Conservation (phyloP, 2,888 invertebrate genomes). For the Drosophila basisetae region DNA sequence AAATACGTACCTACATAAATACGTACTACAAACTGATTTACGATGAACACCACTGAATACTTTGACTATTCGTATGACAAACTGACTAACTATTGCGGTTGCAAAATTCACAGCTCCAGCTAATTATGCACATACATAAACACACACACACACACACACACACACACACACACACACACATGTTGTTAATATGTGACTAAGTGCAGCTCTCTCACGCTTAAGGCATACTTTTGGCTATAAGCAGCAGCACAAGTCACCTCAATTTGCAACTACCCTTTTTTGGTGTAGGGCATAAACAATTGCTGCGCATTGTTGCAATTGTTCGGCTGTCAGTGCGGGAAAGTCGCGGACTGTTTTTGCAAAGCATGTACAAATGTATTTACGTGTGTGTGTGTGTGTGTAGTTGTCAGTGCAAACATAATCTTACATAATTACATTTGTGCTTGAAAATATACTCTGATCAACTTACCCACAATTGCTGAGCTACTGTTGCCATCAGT, state of each 20-base stretch:
- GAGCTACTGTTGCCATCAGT: constrained; percentile 55
- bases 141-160: neutral
- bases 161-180: neutral
- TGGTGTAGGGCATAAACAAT: constrained; percentile 58
- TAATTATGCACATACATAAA: constrained; percentile 42
- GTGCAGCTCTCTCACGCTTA: constrained; percentile 20
- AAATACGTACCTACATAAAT: constrained; percentile 8
- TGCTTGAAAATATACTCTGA: constrained; percentile 4
- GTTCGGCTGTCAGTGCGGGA: constrained; percentile 38
- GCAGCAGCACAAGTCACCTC: neutral
- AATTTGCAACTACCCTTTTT: constrained; percentile 8
- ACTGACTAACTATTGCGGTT: constrained; percentile 16
- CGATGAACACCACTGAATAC: constrained; percentile 22
- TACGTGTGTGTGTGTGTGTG: neutral
- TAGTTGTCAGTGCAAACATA: neutral
- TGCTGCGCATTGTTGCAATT: constrained; percentile 53
- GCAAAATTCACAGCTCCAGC: constrained; percentile 46
- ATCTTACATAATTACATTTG: constrained; percentile 35
- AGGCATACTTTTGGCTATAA: neutral
- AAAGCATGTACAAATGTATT: constrained; percentile 6
- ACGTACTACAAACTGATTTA: constrained; percentile 17
- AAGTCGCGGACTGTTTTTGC: constrained; percentile 46
- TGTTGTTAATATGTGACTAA: constrained; percentile 1
- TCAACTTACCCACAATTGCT: constrained; percentile 71
- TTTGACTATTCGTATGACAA: constrained; percentile 36